Percentiles rank a stretch among this genome's conserved stretches.
phyloP scores from a whole-genome alignment of 2,888 invertebrate genomes.

The Aelia acuminata region DNA sequence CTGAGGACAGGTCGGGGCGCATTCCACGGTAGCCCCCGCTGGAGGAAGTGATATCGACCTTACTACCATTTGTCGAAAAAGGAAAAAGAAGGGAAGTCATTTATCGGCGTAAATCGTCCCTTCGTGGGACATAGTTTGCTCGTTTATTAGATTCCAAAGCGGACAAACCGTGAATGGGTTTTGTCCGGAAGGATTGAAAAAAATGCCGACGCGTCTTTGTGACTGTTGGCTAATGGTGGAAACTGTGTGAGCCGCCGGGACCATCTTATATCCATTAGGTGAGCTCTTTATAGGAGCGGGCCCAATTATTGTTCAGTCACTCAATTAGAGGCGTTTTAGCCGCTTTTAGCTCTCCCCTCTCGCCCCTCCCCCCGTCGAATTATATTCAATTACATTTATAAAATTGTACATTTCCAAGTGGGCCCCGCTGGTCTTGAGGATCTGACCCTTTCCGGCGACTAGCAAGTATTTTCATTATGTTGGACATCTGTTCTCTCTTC shows the following conservation, averaged over 20 bases:
- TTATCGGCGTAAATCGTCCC: constrained; percentile 37
- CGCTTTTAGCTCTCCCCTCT: constrained; percentile 47
- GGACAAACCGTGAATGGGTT: constrained; percentile 50
- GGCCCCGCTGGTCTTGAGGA: constrained; percentile 39
- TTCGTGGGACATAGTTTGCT: constrained; percentile 51
- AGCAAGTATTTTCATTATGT: constrained; percentile 34
- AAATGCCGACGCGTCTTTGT: constrained; percentile 36
- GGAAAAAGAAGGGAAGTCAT: constrained; percentile 16
- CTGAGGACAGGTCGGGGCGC: constrained; percentile 53
- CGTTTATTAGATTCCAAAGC: constrained; percentile 36
- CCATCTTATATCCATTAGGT: constrained; percentile 58
- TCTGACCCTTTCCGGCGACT: background rate
- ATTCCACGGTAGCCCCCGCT: constrained; percentile 34
- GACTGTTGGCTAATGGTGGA: constrained; percentile 50
- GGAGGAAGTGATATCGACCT: constrained; percentile 37
- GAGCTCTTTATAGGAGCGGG: constrained; percentile 52
- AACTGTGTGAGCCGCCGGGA: constrained; percentile 51
- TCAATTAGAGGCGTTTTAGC: constrained; percentile 57
- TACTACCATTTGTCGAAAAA: constrained; percentile 30
- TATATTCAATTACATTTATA: constrained; percentile 57
- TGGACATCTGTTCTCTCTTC: background rate
- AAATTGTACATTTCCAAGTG: constrained; percentile 50
- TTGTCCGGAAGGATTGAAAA: constrained; percentile 2
- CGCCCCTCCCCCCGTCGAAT: constrained; percentile 14
- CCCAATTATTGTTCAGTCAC: constrained; percentile 58